Conservation (phyloP, 2,888 invertebrate species). For the Apantesis nais region DNA sequence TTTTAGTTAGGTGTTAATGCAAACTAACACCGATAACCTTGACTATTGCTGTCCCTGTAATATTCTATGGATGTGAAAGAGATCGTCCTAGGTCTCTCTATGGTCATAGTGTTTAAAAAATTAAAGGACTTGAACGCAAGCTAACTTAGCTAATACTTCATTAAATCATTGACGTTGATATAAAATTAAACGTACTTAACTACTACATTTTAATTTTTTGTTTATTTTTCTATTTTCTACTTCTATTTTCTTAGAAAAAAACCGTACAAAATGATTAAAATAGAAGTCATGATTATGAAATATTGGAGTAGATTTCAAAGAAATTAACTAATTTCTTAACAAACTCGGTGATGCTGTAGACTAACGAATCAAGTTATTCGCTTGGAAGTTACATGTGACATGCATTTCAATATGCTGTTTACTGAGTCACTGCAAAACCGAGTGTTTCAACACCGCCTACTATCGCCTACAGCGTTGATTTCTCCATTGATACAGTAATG, state of each 20-base stretch:
- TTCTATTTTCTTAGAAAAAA: no score
- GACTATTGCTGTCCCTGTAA: not conserved
- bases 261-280: not conserved
- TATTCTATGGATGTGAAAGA: not conserved
- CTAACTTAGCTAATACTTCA: no score
- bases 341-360: not conserved
- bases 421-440: slow-evolving; percentile 65
- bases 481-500: slow-evolving; percentile 78
- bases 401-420: slow-evolving; percentile 67
- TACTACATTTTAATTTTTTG: not conserved
- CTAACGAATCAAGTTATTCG: not conserved
- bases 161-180: not conserved
- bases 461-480: slow-evolving; percentile 73
- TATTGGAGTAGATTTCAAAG: not conserved
- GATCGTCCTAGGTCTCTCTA: not conserved
- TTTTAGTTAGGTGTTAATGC: slow-evolving; percentile 8
- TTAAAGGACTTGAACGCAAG: not conserved
- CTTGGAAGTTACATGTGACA: slow-evolving; percentile 38
- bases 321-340: not conserved
- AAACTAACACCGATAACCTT: not conserved
- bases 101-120: not conserved
- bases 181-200: not conserved
- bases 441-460: slow-evolving; percentile 65
- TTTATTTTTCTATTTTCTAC: not conserved
- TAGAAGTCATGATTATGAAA: not conserved